These are phyloP conservation scores for Chironomus tentans DNA, from an alignment of 2,888 invertebrate species.

Conservation along the genomic window DNA sequence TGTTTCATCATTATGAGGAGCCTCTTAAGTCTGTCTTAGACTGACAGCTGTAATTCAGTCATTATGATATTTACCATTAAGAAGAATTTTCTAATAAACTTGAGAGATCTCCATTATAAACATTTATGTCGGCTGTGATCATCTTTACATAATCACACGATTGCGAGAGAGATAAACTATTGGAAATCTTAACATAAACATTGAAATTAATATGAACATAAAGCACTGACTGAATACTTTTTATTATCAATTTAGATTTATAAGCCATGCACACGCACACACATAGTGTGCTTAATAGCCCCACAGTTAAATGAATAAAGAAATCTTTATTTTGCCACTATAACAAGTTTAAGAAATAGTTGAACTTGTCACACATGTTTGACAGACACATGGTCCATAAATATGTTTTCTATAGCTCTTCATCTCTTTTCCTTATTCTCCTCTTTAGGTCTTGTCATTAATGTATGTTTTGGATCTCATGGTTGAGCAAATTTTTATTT, in stretches of 20 bases:
- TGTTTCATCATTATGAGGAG: not conserved
- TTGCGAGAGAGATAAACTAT: no score
- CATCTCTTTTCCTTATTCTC: not conserved
- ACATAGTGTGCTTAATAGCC: no score
- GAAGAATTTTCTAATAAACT: no score
- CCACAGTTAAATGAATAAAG: no score
- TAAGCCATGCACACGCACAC: no score
- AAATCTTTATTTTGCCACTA: not conserved
- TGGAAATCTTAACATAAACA: no score
- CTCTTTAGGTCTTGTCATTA: not conserved
- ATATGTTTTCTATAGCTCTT: not conserved
- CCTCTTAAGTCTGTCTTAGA: conserved; percentile 21
- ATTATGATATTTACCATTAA: not conserved
- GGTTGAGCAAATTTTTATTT: not conserved
- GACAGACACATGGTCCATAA: conserved; percentile 10
- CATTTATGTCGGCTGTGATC: no score
- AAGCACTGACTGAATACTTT: no score
- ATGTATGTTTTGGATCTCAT: not conserved
- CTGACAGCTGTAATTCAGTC: conserved; percentile 17
- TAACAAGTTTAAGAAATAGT: not conserved
- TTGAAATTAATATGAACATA: no score
- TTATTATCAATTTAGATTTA: no score
- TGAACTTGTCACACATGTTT: conserved; percentile 18
- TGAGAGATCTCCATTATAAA: no score
- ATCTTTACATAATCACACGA: no score